phyloP scores from a whole-genome alignment of 1,140 invertebrate genomes.

The Oscheius sp. region DNA sequence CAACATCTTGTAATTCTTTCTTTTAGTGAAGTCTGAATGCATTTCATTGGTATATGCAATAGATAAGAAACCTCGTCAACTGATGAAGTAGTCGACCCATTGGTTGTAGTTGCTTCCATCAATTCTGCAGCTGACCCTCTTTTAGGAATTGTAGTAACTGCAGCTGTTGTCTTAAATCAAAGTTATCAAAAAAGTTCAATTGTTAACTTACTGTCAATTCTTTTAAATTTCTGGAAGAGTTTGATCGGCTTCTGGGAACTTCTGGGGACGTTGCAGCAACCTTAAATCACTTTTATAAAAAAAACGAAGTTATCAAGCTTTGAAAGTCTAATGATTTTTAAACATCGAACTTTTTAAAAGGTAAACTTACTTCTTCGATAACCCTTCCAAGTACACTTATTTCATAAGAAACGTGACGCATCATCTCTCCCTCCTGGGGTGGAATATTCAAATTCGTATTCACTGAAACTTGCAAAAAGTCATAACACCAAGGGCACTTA shows the following conservation, averaged over 20 bases:
- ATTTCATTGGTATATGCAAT: neutral
- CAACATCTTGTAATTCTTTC: constrained; percentile 27
- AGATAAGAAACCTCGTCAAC: neutral
- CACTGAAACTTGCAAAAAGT: constrained; percentile 16
- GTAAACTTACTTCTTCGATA: constrained; percentile 16
- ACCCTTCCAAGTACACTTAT: constrained; percentile 20
- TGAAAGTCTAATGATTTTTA: neutral
- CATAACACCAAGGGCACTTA: constrained; percentile 25
- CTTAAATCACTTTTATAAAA: neutral
- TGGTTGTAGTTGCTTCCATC: neutral
- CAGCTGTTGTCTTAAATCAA: neutral
- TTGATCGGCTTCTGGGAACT: constrained; percentile 11
- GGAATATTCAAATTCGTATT: constrained; percentile 27
- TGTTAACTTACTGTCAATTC: neutral
- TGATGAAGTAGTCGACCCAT: constrained; percentile 2
- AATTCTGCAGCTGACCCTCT: neutral
- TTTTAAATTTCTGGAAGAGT: neutral
- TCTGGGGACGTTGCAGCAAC: neutral
- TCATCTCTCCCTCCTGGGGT: constrained; percentile 30
- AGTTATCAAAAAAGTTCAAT: too few species aligned
- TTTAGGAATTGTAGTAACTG: neutral
- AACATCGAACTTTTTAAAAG: neutral
- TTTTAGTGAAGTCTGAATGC: constrained; percentile 30
- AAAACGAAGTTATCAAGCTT: neutral
- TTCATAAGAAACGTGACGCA: constrained; percentile 23